phyloP scores from a whole-genome alignment of 2,113 vertebrate species.

The Brienomyrus longianalis region DNA sequence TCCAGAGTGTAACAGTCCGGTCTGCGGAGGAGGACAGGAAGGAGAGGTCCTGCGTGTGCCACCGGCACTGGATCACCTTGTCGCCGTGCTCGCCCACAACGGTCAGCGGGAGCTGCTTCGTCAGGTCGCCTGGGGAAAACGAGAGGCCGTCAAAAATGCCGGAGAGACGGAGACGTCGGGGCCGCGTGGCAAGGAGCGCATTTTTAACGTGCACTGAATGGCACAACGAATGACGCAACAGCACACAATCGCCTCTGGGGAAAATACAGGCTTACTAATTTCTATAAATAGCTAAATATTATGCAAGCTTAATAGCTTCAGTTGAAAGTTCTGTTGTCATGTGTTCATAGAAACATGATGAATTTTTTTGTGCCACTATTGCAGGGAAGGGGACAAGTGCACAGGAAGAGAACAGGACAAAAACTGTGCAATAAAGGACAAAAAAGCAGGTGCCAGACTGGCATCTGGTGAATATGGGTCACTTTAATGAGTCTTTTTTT shows the following conservation, averaged over 20 bases:
- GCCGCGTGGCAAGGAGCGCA: not conserved
- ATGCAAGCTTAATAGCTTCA: not conserved
- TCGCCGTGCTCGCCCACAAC: constrained; percentile 88
- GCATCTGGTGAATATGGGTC: not conserved
- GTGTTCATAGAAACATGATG: not conserved
- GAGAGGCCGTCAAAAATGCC: not conserved
- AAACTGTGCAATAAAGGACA: not conserved
- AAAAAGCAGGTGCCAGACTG: not conserved
- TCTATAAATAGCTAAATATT: not conserved
- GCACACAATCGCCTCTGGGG: not conserved
- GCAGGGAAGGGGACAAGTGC: not conserved
- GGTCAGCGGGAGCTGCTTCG: constrained; percentile 85
- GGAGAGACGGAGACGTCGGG: not conserved
- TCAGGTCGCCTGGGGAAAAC: constrained; percentile 61
- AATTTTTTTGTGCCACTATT: not conserved
- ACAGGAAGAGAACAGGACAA: not conserved
- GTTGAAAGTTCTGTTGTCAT: not conserved
- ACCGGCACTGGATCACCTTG: constrained; percentile 97
- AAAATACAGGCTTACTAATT: not conserved
- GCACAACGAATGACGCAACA: not conserved
- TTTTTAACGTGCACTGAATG: not conserved
- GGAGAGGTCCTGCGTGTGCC: constrained; percentile 93
- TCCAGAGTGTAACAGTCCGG: constrained; percentile 96
- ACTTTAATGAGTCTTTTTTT: not conserved
- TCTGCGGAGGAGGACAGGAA: constrained; percentile 97